Base-by-base conservation (phyloP, 2,113 vertebrate genomes). In the Neoarius graeffei region DNA sequence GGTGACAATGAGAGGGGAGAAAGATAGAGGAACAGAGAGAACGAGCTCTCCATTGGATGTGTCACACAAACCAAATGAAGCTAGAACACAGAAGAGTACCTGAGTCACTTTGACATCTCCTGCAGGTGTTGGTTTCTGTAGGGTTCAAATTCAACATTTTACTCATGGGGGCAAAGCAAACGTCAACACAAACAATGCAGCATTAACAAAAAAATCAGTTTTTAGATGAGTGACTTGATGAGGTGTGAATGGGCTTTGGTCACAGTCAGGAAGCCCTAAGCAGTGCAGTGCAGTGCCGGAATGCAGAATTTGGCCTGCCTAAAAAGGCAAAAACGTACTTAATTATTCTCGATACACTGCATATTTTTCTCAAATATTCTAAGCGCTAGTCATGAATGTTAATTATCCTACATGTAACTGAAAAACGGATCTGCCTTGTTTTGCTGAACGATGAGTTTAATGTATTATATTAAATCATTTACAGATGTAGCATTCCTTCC, bases 101-200 rank as follows among this genome's bases (percentile, higher is more conserved):
- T 96, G 95, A 95, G 93, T 96, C 95, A 96, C 94, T 96, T 93
- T 96, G 95, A 96, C 95, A 96, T 95, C 95, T 95, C 95, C 95
- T 96, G 95, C 95, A 96, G 95, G 94, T 95, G 95, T 92, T 95
- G 95, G 95, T 96, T 95, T 96, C 95, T 96, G 95, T 96, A 93
- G 95, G 95, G 95, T 96, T 96, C 94, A 96, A 96, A 95, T 95
- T 95, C 90, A 94, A 96, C 94, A 95, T 94, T 96, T 95, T 94
- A 95, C 69, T 92, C 93, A 92, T 91, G 88, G 93, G 86, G 89
- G 87, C 81, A 93, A 92, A 93, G 91, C 89, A 83, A 85, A 94
- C 89, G 85, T 88, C 87, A 92, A 93, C 91, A 95, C 92, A 95
- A 85, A 89, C 81, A 92, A 89, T 80, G 90, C 88, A 90, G 84